phyloP scores from a whole-genome alignment of 2,888 invertebrate genomes.

The Chelonus formosanus region DNA sequence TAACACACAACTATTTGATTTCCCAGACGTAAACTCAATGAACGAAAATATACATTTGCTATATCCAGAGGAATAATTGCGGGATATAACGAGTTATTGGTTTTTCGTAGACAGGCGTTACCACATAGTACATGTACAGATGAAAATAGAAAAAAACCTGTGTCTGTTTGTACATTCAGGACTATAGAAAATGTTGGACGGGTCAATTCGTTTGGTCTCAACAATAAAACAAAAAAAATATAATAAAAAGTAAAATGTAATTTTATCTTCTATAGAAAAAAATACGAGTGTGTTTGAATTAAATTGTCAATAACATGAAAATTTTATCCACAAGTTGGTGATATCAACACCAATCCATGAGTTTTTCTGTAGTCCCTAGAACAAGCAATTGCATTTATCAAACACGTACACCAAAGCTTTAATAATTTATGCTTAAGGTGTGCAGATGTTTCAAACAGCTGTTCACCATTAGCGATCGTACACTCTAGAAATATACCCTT shows the following conservation, averaged over 20 bases:
- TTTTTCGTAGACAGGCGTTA: slow-evolving; percentile 16
- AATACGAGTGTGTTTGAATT: slow-evolving; percentile 27
- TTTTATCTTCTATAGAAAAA: neutral
- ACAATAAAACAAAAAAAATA: slow-evolving; percentile 18
- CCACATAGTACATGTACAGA: neutral
- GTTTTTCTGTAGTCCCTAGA: slow-evolving; percentile 5
- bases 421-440: slow-evolving; percentile 48
- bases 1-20: slow-evolving; percentile 10
- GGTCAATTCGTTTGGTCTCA: slow-evolving; percentile 29
- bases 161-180: slow-evolving; percentile 15
- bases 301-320: slow-evolving; percentile 35
- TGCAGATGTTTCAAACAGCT: slow-evolving; percentile 59
- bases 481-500: too few relatives aligned
- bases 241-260: neutral
- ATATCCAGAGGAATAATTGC: slow-evolving; percentile 18
- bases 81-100: slow-evolving; percentile 27
- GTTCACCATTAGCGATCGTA: slow-evolving; percentile 25
- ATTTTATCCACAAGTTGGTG: slow-evolving; percentile 1
- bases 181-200: slow-evolving; percentile 27
- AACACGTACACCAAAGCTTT: slow-evolving; percentile 32
- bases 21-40: slow-evolving; percentile 20
- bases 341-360: too few relatives aligned
- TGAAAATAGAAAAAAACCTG: slow-evolving; percentile 7
- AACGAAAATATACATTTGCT: slow-evolving; percentile 16
- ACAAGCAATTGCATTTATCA: slow-evolving; percentile 44